Base-by-base conservation (phyloP, 2,888 invertebrate species). In the Agonum fuliginosum region DNA sequence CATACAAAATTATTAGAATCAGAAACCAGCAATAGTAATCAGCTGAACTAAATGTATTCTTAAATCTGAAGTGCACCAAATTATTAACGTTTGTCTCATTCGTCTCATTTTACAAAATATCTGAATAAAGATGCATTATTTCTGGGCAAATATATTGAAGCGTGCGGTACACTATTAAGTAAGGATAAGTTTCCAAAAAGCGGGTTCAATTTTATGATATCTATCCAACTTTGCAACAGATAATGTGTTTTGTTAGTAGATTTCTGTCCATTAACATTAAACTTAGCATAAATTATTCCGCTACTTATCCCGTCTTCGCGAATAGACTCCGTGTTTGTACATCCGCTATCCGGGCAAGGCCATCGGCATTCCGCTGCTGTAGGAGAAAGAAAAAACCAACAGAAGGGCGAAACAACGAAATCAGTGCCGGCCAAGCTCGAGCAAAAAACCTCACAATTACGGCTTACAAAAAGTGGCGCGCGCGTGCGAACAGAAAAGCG, bases 371-470 rank as follows among this genome's bases (percentile, higher is more conserved):
- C 72, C 54, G 37, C n/a, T 12, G 37, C 19, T n/a, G 34, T 72
- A 54, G 72, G 62, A 37, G 17, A 19, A 24, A 54, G 54, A 72
- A 72, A 72, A 54, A 54, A 72, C 72, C 54, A 72, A 54, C 72
- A 72, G 72, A 72, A 72, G 48, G 37, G 72, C 34, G 34, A 72
- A 72, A 72, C 51, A 51, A 72, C 51, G 72, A 37, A 72, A 72
- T 72, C 72, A 72, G 72, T 72, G 72, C 72, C 30, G 72, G 34
- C 12, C 27, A 4, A 34, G 51, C 10, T 12, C 8, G 48, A 72
- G 48, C 46, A 72, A 72, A 72, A 48, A 19, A 72, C 72, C 72
- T 72, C 72, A 72, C 72, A 72, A 72, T 72, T 72, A 72, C 54
- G 34, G 48, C 27, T 43, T 24, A 54, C 72, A 72, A 72, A 72